phyloP scores from a whole-genome alignment of 2,113 vertebrate genomes.

The Sinocyclocheilus anshuiensis region DNA sequence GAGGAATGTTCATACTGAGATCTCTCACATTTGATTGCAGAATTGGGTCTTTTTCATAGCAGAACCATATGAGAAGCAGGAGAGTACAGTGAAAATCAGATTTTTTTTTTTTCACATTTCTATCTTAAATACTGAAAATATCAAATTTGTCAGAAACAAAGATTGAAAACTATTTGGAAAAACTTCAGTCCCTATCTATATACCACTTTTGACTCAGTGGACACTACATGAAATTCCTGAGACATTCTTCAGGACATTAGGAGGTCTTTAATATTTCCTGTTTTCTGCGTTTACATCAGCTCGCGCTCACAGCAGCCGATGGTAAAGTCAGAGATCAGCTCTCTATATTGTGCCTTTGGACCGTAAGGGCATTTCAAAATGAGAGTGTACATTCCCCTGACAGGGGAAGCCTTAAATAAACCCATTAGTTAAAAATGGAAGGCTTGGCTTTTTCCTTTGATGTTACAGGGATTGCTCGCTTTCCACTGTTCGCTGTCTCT shows the following conservation, averaged over 20 bases:
- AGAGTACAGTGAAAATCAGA: neutral
- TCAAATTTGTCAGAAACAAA: neutral
- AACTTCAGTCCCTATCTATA: neutral
- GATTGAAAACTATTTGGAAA: neutral
- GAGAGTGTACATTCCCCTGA: conserved; percentile 72
- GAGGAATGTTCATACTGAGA: neutral
- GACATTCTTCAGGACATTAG: conserved; percentile 43
- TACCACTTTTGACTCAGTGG: neutral
- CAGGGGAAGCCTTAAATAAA: conserved; percentile 77
- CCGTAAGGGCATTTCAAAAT: conserved; percentile 67
- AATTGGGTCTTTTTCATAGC: no score
- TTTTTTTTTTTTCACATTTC: neutral
- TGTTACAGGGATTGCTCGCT: conserved; percentile 68
- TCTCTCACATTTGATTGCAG: neutral
- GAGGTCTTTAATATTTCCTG: conserved; percentile 57
- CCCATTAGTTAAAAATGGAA: conserved; percentile 78
- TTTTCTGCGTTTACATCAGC: conserved; percentile 50
- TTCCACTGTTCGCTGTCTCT: conserved; percentile 61
- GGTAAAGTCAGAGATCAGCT: conserved; percentile 63
- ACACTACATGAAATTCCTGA: neutral
- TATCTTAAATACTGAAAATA: neutral
- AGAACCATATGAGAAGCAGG: neutral
- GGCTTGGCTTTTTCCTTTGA: conserved; percentile 64
- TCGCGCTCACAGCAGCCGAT: conserved; percentile 60
- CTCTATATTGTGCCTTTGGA: conserved; percentile 67